Percentiles rank a stretch among this genome's conserved stretches.
These are phyloP conservation scores for Pharmacophagus antenor DNA, from an alignment of 2,888 invertebrate genomes.

Conservation along the genomic window DNA sequence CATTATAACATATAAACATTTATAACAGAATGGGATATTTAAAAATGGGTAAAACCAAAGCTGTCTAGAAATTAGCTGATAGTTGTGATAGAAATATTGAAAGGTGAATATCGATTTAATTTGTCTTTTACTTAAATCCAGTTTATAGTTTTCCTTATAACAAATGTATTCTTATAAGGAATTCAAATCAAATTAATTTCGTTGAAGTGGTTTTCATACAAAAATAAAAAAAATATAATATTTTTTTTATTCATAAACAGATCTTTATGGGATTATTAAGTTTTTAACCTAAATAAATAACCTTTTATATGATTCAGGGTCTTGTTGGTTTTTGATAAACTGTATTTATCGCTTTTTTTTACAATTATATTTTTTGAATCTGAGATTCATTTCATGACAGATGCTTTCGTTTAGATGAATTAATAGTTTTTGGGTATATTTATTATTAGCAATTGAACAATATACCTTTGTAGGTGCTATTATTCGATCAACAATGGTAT, in stretches of 20 bases:
- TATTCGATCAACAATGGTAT: neutral
- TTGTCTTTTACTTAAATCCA: no score
- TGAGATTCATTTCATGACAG: conserved; percentile 20
- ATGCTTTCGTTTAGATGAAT: conserved; percentile 2
- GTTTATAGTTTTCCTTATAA: no score
- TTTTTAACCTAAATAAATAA: no score
- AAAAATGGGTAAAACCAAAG: neutral
- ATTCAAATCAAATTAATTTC: no score
- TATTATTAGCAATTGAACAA: neutral
- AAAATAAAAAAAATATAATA: no score
- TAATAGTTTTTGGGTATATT: conserved; percentile 9
- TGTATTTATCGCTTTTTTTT: neutral
- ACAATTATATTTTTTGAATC: conserved; percentile 13
- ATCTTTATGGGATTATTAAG: no score
- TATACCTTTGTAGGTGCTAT: neutral
- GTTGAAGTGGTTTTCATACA: no score
- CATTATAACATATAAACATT: neutral
- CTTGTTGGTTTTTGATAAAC: conserved; percentile 9
- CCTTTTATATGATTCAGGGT: no score
- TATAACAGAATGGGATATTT: no score
- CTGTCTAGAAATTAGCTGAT: neutral
- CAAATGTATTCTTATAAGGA: no score
- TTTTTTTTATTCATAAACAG: no score
- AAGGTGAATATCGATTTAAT: neutral
- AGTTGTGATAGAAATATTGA: neutral